Evolutionary conservation across 2,797 vertebrate species (phyloP), one percentile per base, ranked within the genome.

Genomic region (Melanotaenia parkinsoni): DNA sequence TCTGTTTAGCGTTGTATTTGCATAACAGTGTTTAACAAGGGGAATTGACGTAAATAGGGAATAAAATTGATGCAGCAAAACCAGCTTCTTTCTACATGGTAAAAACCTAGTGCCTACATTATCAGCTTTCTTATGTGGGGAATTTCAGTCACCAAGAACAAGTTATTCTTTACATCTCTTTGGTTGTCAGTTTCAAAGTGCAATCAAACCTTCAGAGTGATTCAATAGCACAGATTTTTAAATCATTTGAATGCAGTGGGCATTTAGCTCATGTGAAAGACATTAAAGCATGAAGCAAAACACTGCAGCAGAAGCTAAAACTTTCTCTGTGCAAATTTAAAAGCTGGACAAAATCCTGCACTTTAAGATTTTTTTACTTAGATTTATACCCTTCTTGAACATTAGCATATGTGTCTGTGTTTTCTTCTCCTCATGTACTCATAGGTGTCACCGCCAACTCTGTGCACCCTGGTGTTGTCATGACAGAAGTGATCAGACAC

Each of bases 381-480:
- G 1, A 11, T n/a, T 8, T 50, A 7, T 6, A n/a, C 45, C 18
- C 20, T 18, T 16, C 16, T 20, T 7, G 43, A 45, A 50, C 45
- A 50, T 47, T 47, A n/a, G n/a, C 2, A n/a, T 26, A 11, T 56
- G 8, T 11, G 14, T 59, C 2, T 66, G 57, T 74, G 35, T 67
- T 18, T 47, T 24, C 45, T 0, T 84, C 0, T 77, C n/a, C 65
- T 51, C 32, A 0, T 69, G 26, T 64, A 0, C 35, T 2, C 33
- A 1, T 24, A 98, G 96, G 94, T n/a, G 96, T 98, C 85, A 94
- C 93, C 0, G 95, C 86, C 74, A 98, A 96, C 32, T 94, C 93
- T 0, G 78, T 96, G 62, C 94, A 94, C 63, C 96, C 97, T 0
- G 96, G 97, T 0, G 0, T 96, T 1, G 95, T 96, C 58, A 83